Evolutionary conservation across 2,888 invertebrate genomes (phyloP).

Genomic region (Drosophila nigricruria): DNA sequence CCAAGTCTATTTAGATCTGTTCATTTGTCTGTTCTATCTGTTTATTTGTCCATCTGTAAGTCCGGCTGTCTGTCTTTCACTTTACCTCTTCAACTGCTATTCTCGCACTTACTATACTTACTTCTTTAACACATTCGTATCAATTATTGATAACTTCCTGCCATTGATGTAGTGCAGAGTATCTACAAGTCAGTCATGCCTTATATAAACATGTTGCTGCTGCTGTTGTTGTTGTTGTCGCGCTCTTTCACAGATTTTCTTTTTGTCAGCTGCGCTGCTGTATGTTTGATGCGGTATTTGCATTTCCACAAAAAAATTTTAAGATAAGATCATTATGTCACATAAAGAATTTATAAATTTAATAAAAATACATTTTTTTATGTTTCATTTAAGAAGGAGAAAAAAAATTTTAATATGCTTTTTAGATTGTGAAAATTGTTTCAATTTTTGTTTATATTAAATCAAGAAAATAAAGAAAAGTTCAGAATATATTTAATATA

Average conservation of each 20-base stretch:
- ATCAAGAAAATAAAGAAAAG: not conserved
- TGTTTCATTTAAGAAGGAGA: not conserved
- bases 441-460: not conserved
- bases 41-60: no score
- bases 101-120: no score
- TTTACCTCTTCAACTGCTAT: no score
- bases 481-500: no score
- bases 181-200: not conserved
- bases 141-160: no score
- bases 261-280: constrained; percentile 41
- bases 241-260: constrained; percentile 29
- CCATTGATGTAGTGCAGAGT: no score
- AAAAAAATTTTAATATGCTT: no score
- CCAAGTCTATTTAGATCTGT: no score
- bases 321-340: constrained; percentile 50
- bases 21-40: no score
- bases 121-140: no score
- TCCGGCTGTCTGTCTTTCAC: no score
- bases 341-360: constrained; percentile 47
- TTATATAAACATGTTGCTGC: not conserved
- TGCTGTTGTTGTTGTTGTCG: constrained; percentile 23
- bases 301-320: constrained; percentile 41
- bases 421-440: not conserved
- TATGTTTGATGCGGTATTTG: constrained; percentile 56
- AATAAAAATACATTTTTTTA: not conserved